These are phyloP conservation scores for Uria aalge DNA, from an alignment of 2,113 vertebrate genomes.

Conservation along the genomic window DNA sequence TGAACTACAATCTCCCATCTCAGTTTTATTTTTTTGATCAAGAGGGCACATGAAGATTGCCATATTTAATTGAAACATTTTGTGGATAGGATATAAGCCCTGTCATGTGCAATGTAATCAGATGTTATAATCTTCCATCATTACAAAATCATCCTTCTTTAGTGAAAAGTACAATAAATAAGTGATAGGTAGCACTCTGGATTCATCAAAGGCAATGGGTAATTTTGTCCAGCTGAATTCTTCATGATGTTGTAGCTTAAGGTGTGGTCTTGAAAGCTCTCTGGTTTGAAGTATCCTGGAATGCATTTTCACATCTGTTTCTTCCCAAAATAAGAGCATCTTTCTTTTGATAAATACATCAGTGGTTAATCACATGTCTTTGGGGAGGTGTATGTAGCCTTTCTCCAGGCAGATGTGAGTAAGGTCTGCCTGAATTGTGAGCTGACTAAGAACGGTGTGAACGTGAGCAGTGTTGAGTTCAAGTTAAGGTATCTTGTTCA, in stretches of 20 bases:
- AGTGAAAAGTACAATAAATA: background rate
- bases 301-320: conserved; percentile 34
- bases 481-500: background rate
- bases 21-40: background rate
- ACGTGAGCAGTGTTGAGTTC: background rate
- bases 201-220: background rate
- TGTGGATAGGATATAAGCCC: background rate
- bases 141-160: background rate
- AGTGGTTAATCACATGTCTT: background rate
- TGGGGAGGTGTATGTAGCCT: background rate
- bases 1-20: background rate
- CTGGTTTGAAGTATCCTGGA: background rate
- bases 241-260: background rate
- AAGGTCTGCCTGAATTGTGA: background rate
- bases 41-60: background rate
- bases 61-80: background rate
- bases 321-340: background rate
- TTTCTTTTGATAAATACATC: background rate
- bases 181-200: background rate
- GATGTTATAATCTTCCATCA: background rate
- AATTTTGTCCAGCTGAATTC: background rate
- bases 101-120: background rate
- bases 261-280: background rate
- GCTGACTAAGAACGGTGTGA: accelerated
- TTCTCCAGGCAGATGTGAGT: background rate